Percentiles rank a stretch among this genome's conserved stretches.
These are phyloP conservation scores for Agrilus biguttatus DNA, from an alignment of 2,888 invertebrate genomes.

Conservation along the genomic window DNA sequence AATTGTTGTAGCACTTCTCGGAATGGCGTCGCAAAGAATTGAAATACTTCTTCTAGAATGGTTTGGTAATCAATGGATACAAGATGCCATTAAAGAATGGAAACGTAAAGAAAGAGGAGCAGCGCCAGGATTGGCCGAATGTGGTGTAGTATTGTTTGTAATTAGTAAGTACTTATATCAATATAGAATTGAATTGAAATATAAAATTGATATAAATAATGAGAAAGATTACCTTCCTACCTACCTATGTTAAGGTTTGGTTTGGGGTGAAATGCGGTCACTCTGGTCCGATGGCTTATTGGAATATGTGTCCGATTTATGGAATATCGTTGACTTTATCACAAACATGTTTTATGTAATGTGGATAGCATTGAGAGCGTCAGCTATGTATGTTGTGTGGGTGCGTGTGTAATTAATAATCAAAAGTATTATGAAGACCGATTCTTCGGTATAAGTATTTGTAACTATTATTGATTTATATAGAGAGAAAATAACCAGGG, in stretches of 20 bases:
- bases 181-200: conserved; percentile 4
- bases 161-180: conserved; percentile 73
- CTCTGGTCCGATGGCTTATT: conserved; percentile 81
- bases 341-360: conserved; percentile 92
- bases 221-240: neutral
- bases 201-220: conserved; percentile 1
- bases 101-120: conserved; percentile 64
- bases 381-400: conserved; percentile 80
- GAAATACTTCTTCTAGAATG: conserved; percentile 69
- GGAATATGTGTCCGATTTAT: conserved; percentile 88
- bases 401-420: conserved; percentile 42
- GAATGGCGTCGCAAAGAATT: conserved; percentile 84
- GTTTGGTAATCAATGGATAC: conserved; percentile 64
- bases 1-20: conserved; percentile 59
- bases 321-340: conserved; percentile 97
- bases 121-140: conserved; percentile 66
- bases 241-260: conserved; percentile 65
- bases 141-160: conserved; percentile 75
- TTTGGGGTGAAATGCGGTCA: conserved; percentile 86
- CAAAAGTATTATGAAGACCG: too few relatives aligned
- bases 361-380: conserved; percentile 77
- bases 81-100: conserved; percentile 61
- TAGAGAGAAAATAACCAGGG: conserved; percentile 55
- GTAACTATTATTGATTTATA: too few relatives aligned
- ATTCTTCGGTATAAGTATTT: too few relatives aligned